Evolutionary conservation across 2,888 invertebrate species (phyloP), one percentile per base, ranked within the genome.

Genomic region (Nephrocerus scutellatus): DNA sequence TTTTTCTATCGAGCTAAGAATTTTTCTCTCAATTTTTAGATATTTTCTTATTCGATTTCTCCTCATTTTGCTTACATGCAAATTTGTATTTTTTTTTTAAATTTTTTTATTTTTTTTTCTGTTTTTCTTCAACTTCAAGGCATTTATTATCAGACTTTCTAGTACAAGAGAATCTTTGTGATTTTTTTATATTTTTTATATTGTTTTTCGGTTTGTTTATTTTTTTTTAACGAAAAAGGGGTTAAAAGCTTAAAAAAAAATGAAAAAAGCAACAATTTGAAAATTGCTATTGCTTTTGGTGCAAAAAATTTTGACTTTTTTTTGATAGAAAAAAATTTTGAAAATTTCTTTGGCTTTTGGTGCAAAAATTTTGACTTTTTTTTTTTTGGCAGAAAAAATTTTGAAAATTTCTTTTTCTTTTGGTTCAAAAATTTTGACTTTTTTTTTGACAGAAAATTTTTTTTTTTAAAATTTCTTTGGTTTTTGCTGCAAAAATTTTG

Each of bases 71-170:
- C 18, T 23, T 24, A 16, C 20, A 30, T 18, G 28, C n/a, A 28
- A 31, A 8, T 36, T 15, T 20, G 28, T 12, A 23, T 32, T 36
- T 30, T 20, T 15, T 5, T 32, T 38, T 23, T 34, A 16, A 22
- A 29, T 36, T 25, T 25, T 31, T 23, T 20, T 15, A 16, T 19
- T 30, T 14, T 39, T 22, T 10, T 37, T 35, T 32, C 37, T 32
- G 16, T 16, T 44, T 18, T 28, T 28, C 13, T 16, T 30, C 18
- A 31, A 58, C 49, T 56, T 60, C 53, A 62, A 62, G 61, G 61
- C 63, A 61, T 60, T 62, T 62, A 54, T 52, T 61, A 55, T 62
- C 61, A 62, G 61, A 62, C 61, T 61, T 62, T 60, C 20, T 31
- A 39, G 24, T 41, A 25, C 30, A 37, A 34, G 20, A 16, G 26